Evolutionary conservation across 2,888 invertebrate species (phyloP), one percentile per base, ranked within the genome.

Genomic region (Oscheius myriophilus): DNA sequence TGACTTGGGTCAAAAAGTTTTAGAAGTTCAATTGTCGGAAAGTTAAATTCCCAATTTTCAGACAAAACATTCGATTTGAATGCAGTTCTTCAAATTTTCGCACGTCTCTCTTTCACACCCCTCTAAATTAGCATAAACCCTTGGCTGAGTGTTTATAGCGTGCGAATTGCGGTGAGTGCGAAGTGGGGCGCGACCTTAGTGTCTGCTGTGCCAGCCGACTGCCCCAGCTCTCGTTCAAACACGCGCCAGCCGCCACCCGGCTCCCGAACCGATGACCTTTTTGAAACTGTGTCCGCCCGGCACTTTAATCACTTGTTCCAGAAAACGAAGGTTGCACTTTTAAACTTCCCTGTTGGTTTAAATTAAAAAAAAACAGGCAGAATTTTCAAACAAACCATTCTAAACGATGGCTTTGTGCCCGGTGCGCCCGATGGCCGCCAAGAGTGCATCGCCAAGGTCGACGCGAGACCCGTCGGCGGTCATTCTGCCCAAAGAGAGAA

Each of bases 101-200:
- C 59, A n/a, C 59, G 59, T 25, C 46, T 14, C n/a, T n/a, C 41
- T 61, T 61, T 46, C 61, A 46, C 61, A 61, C 61, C 33, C 33
- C 33, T 33, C 9, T 9, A 33, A 33, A 33, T 33, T 33, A 33
- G 33, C 33, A 33, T 33, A 33, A 33, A 33, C 33, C 16, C 43
- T 16, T 6, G 14, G 21, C 23, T 43, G 25, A 61, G 21, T 61
- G 9, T 46, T 46, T 45, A 14, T 39, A 49, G 23, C n/a, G 26
- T 49, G 11, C n/a, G 43, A 61, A 61, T 61, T 61, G 61, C 61
- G 61, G 61, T 46, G 33, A 33, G 39, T 33, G 49, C 63, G 43
- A 63, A 63, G 52, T 63, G 63, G 63, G 63, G 41, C 63, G 52
- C 63, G 63, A 53, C 63, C 63, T 63, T 63, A 63, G 63, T 63